Evolutionary conservation across 2,888 invertebrate species (phyloP), one percentile per base, ranked within the genome.

Genomic region (Meghimatium bilineatum): DNA sequence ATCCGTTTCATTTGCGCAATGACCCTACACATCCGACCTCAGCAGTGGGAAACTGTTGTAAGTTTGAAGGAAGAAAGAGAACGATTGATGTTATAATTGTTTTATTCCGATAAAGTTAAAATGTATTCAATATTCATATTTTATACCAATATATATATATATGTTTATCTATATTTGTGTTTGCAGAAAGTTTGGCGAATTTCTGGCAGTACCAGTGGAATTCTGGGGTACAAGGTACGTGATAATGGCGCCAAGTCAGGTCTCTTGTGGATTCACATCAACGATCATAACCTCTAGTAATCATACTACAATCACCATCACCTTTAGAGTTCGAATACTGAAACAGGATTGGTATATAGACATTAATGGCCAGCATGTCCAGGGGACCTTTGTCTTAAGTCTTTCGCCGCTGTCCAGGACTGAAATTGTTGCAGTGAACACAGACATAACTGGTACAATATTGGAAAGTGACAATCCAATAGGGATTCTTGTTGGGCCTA

Each of bases 181-280:
- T 38, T 17, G 23, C 63, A 77, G 60, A 12, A 63, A 20, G 29
- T 63, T 60, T 36, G 77, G 76, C n/a, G 77, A 77, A 20, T 77
- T 77, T 34, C 38, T 77, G 63, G 77, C 77, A 5, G 29, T 77
- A n/a, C 77, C 77, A 14, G 77, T 77, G 1, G 63, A 77, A 29
- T 77, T 38, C 63, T 77, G 77, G 77, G 77, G 77, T 12, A 60
- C 38, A n/a, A 77, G 36, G 23, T 38, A 77, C 36, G 29, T 56
- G 12, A 36, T 77, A 29, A 63, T 63, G 1, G 60, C 77, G 23
- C 60, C 77, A 2, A 6, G 0, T 36, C 29, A 63, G 5, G 8
- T 63, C 8, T 12, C 26, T 26, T 77, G 77, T n/a, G 77, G 77
- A 17, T 77, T 63, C 60, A 63, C 77, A 6, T 26, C 36, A 2